Conservation (phyloP, 2,113 vertebrate species). For the Malurus alboscapulatus region DNA sequence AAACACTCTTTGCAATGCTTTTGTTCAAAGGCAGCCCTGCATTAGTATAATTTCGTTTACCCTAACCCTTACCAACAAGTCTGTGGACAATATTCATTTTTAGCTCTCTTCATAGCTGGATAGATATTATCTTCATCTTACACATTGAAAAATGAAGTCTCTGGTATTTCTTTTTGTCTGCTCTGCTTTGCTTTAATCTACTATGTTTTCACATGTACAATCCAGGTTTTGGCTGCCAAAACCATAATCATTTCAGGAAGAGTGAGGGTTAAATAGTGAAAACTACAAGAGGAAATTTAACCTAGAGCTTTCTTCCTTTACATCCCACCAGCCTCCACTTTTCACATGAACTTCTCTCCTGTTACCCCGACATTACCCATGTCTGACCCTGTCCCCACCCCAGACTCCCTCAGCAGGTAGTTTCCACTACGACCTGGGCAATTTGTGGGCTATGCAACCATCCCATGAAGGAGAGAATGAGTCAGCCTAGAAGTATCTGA, state of each 20-base stretch:
- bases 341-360: neutral
- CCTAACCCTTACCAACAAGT: neutral
- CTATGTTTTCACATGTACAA: neutral
- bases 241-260: neutral
- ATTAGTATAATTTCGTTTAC: neutral
- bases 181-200: slow-evolving; percentile 20
- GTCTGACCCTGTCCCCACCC: slow-evolving; percentile 9
- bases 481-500: slow-evolving; percentile 18
- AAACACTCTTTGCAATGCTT: neutral
- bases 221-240: neutral
- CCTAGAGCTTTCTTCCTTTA: neutral
- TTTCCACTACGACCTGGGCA: neutral
- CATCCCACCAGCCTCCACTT: neutral
- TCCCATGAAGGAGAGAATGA: neutral
- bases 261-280: neutral
- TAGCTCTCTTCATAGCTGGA: neutral
- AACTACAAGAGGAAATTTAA: neutral
- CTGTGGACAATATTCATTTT: neutral
- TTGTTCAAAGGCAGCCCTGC: slow-evolving; percentile 28
- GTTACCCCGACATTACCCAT: neutral
- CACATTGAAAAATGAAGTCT: neutral
- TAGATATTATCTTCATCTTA: slow-evolving; percentile 9
- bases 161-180: neutral
- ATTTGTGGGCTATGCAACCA: slow-evolving; percentile 1
- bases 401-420: slow-evolving; percentile 9